A percentile compares a stretch with the other conserved stretches of the same genome.
These are phyloP conservation scores for Anthonomus grandis DNA, from an alignment of 1,140 invertebrate genomes.

Conservation along the genomic window DNA sequence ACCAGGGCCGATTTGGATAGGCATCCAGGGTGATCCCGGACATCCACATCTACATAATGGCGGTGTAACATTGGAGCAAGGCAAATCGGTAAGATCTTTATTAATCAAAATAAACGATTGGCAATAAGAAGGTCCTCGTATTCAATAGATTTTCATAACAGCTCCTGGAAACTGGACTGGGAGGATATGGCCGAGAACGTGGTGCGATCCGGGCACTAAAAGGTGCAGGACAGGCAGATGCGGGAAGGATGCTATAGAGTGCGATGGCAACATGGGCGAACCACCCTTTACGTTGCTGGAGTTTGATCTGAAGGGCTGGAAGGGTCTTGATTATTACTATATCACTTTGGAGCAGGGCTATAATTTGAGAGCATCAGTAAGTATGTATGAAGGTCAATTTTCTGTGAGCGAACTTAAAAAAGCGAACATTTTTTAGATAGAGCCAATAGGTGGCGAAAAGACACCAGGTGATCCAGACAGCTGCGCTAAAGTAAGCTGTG, in stretches of 20 bases:
- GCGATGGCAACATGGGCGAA: conserved; percentile 48
- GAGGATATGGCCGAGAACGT: conserved; percentile 49
- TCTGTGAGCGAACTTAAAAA: background rate
- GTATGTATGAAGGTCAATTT: too few species aligned
- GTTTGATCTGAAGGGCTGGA: conserved; percentile 47
- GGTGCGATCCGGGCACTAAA: conserved; percentile 38
- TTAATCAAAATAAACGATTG: too few species aligned
- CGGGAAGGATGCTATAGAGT: conserved; percentile 47
- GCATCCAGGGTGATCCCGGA: conserved; percentile 30
- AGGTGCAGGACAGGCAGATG: conserved; percentile 50
- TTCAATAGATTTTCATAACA: too few species aligned
- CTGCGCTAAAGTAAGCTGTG: conserved; percentile 45
- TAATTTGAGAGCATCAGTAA: conserved; percentile 43
- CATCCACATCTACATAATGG: conserved; percentile 22
- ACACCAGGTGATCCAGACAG: too few species aligned
- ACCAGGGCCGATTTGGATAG: conserved; percentile 27
- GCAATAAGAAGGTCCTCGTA: too few species aligned
- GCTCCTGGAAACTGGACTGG: conserved; percentile 44
- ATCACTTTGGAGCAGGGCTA: conserved; percentile 52
- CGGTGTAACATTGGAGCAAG: conserved; percentile 20
- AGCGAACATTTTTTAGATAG: conserved; percentile 8
- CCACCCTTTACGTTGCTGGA: conserved; percentile 51
- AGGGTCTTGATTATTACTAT: conserved; percentile 52
- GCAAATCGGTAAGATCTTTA: conserved; percentile 22
- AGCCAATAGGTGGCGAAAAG: conserved; percentile 11